These are phyloP conservation scores for Lacanobia oleracea DNA, from an alignment of 2,888 invertebrate genomes.

Conservation along the genomic window DNA sequence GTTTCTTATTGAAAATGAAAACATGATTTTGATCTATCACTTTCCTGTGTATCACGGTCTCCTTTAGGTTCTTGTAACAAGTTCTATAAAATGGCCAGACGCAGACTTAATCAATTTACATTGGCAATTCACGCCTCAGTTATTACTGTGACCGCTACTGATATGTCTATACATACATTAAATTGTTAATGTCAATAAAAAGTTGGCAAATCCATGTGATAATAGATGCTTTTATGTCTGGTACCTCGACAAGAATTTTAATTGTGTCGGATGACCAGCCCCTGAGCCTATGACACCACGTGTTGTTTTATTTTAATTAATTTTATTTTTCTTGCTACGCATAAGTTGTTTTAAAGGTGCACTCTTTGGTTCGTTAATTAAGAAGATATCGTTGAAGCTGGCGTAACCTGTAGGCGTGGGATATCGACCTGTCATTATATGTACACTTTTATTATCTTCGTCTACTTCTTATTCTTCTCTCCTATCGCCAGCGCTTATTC, in stretches of 20 bases:
- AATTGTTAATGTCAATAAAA: slow-evolving; percentile 55
- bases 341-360: slow-evolving; percentile 56
- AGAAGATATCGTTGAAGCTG: slow-evolving; percentile 44
- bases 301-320: slow-evolving; percentile 48
- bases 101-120: slow-evolving; percentile 60
- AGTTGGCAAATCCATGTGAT: slow-evolving; percentile 55
- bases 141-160: slow-evolving; percentile 48
- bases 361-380: slow-evolving; percentile 56
- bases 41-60: slow-evolving; percentile 29
- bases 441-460: slow-evolving; percentile 32
- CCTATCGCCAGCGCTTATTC: neutral
- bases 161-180: slow-evolving; percentile 21
- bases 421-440: slow-evolving; percentile 43
- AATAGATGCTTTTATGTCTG: slow-evolving; percentile 56
- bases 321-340: slow-evolving; percentile 47
- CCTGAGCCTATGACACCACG: slow-evolving; percentile 42
- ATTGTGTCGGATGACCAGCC: slow-evolving; percentile 50
- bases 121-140: slow-evolving; percentile 62
- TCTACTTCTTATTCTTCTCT: slow-evolving; percentile 18
- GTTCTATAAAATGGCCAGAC: slow-evolving; percentile 51
- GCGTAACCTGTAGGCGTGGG: slow-evolving; percentile 40
- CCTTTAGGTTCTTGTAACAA: slow-evolving; percentile 38
- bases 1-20: slow-evolving; percentile 34
- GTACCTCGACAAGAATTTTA: slow-evolving; percentile 58
- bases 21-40: slow-evolving; percentile 20